Evolutionary conservation across 1,140 invertebrate species (phyloP).

Genomic region (Bombyx mandarina): DNA sequence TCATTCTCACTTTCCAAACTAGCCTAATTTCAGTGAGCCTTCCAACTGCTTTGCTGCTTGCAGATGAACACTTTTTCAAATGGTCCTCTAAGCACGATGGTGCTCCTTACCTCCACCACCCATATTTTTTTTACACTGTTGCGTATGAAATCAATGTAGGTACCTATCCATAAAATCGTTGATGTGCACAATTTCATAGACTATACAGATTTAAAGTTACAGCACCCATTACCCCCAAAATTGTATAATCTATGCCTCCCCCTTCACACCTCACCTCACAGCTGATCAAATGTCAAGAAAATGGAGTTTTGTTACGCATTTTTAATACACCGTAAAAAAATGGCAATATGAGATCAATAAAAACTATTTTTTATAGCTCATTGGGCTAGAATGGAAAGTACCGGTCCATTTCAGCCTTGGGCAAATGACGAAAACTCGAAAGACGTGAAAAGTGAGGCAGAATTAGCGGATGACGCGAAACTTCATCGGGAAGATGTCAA

Average conservation of each 20-base stretch:
- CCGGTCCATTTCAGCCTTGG: constrained; percentile 68
- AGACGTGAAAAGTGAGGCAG: constrained; percentile 62
- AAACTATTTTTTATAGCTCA: constrained; percentile 36
- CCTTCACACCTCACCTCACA: constrained; percentile 53
- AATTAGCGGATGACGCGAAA: constrained; percentile 68
- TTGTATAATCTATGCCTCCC: constrained; percentile 8
- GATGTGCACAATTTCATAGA: no score
- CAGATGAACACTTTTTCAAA: no score
- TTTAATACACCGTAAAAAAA: constrained; percentile 45
- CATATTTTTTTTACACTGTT: no score
- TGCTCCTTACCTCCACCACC: no score
- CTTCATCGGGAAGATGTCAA: constrained; percentile 70
- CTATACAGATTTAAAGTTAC: no score
- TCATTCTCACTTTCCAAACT: no score
- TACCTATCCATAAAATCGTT: no score
- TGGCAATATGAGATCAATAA: constrained; percentile 57
- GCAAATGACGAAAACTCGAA: constrained; percentile 56
- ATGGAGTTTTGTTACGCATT: constrained; percentile 70
- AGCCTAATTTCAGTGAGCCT: no score
- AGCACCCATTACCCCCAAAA: background rate
- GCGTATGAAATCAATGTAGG: no score
- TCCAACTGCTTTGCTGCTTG: no score
- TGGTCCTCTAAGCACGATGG: no score
- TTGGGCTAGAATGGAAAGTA: constrained; percentile 64
- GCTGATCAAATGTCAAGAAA: constrained; percentile 70